Evolutionary conservation across 1,140 invertebrate species (phyloP), one percentile per base, ranked within the genome.

Genomic region (Bombus sibiricus): DNA sequence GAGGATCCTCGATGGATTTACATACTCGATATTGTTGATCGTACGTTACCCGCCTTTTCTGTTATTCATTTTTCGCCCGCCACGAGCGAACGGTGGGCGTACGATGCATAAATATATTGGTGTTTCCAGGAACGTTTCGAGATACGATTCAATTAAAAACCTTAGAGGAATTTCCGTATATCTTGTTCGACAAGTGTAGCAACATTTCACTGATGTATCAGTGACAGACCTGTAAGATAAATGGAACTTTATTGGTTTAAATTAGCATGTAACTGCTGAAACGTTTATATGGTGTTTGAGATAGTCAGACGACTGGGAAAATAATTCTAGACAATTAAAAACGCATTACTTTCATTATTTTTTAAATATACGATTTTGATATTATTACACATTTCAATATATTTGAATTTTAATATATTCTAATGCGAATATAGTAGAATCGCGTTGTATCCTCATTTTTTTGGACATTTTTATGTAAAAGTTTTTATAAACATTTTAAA

Each of bases 1-100:
- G 69, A 89, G 66, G 72, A 87, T 89, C 71, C 69, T 84, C 80
- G 39, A 39, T 47, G 87, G 86, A 91, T 91, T 91, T 91, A 90
- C 89, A 91, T 90, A 90, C 57, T 73, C 71, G 81, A 81, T 88
- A 83, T 62, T 81, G 69, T 66, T 80, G 64, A 83, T 64, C 64
- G 15, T 18, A 68, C 84, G 34, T 57, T 53, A 39, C 8, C 37
- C 59, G 41, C 37, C 71, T 68, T 34, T 75, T 57, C 71, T 87
- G n/a, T 28, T 22, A 15, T 57, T 64, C 71, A 28, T 62, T 79
- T 73, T 79, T 81, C 83, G 78, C 62, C 37, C 22, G 66, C 76
- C 53, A 37, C 62, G 78, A 66, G 71, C 86, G 74, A 47, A 79
- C 81, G 68, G 85, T 90, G 83, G 89, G 89, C 89, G 83, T 88